phyloP scores from a whole-genome alignment of 1,140 invertebrate species.

The Camponotus pennsylvanicus region DNA sequence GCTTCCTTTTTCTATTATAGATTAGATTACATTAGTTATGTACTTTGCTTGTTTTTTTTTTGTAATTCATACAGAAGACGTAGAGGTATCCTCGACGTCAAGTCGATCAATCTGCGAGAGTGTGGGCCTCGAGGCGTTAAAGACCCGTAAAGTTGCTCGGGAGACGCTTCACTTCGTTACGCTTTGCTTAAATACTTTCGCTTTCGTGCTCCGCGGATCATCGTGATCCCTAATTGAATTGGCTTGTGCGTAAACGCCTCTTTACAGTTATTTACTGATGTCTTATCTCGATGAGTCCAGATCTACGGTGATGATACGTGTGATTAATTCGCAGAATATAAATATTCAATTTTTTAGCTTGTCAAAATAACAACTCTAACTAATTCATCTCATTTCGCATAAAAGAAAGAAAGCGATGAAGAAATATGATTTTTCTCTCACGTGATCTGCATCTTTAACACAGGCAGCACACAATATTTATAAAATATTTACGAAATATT shows the following conservation, averaged over 20 bases:
- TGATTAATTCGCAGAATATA: conserved; percentile 15
- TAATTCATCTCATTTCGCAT: not conserved
- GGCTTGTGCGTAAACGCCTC: conserved; percentile 23
- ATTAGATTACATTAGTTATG: not conserved
- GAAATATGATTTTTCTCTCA: conserved; percentile 13
- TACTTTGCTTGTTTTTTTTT: too few species aligned
- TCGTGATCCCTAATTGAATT: conserved; percentile 51
- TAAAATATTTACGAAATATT: too few species aligned
- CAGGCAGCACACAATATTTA: too few species aligned
- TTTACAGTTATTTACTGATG: conserved; percentile 44
- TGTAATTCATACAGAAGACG: not conserved
- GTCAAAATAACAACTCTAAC: not conserved
- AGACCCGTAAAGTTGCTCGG: not conserved
- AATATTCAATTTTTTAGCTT: conserved; percentile 8
- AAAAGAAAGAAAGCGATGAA: conserved; percentile 6
- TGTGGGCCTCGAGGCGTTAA: not conserved
- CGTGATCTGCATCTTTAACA: not conserved
- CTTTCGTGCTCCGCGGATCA: conserved; percentile 48
- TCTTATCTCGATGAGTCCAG: conserved; percentile 23
- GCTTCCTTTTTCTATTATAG: not conserved
- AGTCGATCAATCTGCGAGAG: not conserved
- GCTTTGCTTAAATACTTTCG: conserved; percentile 54
- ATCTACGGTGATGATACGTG: not conserved
- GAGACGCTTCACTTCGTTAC: conserved; percentile 24
- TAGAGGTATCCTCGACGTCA: not conserved